Evolutionary conservation across 2,113 vertebrate genomes (phyloP), one percentile per base, ranked within the genome.

Genomic region (Saccopteryx bilineata): DNA sequence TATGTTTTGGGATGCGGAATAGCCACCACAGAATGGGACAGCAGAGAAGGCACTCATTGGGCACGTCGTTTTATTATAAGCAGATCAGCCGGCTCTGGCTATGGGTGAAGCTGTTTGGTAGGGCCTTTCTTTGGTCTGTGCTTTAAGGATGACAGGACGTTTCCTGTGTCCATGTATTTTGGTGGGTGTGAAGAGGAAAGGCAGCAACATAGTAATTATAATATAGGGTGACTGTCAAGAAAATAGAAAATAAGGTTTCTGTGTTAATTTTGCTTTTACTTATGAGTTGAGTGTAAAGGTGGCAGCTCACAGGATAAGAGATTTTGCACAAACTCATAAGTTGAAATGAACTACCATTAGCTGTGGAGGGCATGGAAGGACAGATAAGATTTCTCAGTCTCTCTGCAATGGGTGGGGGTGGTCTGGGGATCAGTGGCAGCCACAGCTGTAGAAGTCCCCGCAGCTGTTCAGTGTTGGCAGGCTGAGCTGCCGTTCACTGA

Each of bases 381-480:
- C 60, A 87, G 87, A 76, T 1, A 71, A 60, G 58, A 90, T 93
- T 94, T 94, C 80, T 65, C 80, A 83, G 0, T 69, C 60, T 14
- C 48, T 50, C 78, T 4, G 18, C 33, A 39, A 39, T 39, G 39
- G 39, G 3, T 39, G 72, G 28, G 23, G 8, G 54, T 5, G 68
- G 24, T 79, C 93, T 75, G 65, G 85, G 65, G 79, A 81, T 8
- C 1, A 31, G 60, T 9, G 85, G 84, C 84, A 52, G 84, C 84
- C 63, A 7, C 69, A 81, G 86, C 79, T 95, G 90, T 39, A 14
- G 54, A 91, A 33, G 26, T 4, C 81, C 50, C 1, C 1, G 31
- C 87, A 90, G 87, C 90, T 92, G 95, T 48, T 65, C 0, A 0
- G 6, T 23, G 81, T 91, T 81, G 90, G 66, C 93, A 74, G 58